Evolutionary conservation across 2,113 vertebrate species (phyloP).

Genomic region (Gasterosteus nipponicus): DNA sequence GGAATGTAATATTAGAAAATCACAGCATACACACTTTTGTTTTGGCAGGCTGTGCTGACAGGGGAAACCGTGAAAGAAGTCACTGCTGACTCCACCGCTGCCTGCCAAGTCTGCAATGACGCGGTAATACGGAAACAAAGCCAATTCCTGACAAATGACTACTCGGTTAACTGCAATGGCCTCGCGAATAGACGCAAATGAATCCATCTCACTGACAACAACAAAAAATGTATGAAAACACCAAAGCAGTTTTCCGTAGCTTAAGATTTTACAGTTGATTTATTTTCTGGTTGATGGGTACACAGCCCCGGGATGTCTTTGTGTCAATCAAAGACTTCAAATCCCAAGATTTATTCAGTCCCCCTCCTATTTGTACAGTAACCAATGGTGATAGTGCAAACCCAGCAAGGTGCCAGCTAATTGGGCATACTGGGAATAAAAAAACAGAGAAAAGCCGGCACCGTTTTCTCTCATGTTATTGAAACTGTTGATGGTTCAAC

Average conservation of each 20-base stretch:
- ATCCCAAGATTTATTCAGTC: slow-evolving; percentile 48
- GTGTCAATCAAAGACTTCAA: slow-evolving; percentile 61
- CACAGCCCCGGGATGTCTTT: slow-evolving; percentile 40
- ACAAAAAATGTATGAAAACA: slow-evolving; percentile 10
- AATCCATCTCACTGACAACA: slow-evolving; percentile 12
- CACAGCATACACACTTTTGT: neutral
- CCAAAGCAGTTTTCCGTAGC: slow-evolving; percentile 15
- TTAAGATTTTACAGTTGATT: slow-evolving; percentile 26
- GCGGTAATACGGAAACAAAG: slow-evolving; percentile 20
- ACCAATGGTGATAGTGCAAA: slow-evolving; percentile 54
- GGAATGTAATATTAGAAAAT: neutral
- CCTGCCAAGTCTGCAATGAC: slow-evolving; percentile 3
- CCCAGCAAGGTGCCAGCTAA: slow-evolving; percentile 58
- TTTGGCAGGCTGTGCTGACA: slow-evolving; percentile 20
- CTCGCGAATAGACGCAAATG: slow-evolving; percentile 5
- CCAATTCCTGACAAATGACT: neutral
- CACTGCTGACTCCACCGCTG: neutral
- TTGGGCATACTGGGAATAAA: slow-evolving; percentile 62
- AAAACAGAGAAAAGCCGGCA: slow-evolving; percentile 34
- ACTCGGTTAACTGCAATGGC: neutral
- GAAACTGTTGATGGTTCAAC: slow-evolving; percentile 56
- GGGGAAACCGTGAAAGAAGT: slow-evolving; percentile 6
- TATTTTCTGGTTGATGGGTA: slow-evolving; percentile 36
- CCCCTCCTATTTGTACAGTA: slow-evolving; percentile 42
- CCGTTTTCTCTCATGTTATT: slow-evolving; percentile 54